phyloP scores from a whole-genome alignment of 2,113 vertebrate species.

The Raphicerus campestris region DNA sequence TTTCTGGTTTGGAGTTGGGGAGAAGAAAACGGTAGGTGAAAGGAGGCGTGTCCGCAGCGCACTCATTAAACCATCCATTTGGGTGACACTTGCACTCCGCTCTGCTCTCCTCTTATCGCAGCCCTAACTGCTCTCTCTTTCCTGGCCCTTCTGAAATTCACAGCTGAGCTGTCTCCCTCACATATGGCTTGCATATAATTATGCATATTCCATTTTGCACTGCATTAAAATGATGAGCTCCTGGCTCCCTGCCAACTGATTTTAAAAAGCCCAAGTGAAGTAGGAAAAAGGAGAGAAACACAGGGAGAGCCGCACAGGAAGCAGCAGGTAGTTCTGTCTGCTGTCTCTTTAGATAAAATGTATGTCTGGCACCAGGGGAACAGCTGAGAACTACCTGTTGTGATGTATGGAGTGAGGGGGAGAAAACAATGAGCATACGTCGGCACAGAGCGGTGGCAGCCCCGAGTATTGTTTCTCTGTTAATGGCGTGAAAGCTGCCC shows the following conservation, averaged over 20 bases:
- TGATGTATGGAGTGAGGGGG: constrained; percentile 41
- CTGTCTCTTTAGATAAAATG: constrained; percentile 73
- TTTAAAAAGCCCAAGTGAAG: constrained; percentile 88
- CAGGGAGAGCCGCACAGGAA: constrained; percentile 46
- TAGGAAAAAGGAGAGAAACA: constrained; percentile 80
- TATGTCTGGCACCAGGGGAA: constrained; percentile 62
- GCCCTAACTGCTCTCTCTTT: constrained; percentile 81
- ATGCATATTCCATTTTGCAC: constrained; percentile 94
- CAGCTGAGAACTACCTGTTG: constrained; percentile 73
- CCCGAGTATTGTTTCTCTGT: not conserved
- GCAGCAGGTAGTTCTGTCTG: constrained; percentile 76
- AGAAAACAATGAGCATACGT: not conserved
- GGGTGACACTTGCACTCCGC: constrained; percentile 83
- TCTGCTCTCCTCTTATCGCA: constrained; percentile 80
- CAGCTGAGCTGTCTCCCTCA: constrained; percentile 88
- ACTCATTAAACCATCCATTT: constrained; percentile 85
- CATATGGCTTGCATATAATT: constrained; percentile 93
- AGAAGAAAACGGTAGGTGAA: constrained; percentile 80
- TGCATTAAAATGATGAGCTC: constrained; percentile 91
- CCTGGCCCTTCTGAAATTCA: constrained; percentile 82
- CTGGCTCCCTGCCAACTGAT: constrained; percentile 92
- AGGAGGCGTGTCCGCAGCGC: constrained; percentile 81
- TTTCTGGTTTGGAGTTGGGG: constrained; percentile 76
- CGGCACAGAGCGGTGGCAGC: not conserved
- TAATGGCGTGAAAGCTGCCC: constrained; percentile 31